phyloP scores from a whole-genome alignment of 2,797 vertebrate species.

The Falco rusticolus region DNA sequence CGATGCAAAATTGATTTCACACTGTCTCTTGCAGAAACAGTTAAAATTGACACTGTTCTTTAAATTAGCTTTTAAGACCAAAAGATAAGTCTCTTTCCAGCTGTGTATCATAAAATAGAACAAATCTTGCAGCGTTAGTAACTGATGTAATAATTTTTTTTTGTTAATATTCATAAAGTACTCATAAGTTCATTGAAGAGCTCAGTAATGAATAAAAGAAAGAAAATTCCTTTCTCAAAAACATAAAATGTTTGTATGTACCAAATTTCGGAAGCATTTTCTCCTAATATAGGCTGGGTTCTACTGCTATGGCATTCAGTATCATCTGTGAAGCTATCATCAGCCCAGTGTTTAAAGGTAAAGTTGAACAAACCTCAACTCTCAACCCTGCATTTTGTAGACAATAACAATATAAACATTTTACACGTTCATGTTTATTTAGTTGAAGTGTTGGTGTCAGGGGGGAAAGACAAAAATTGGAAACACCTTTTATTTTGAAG shows the following conservation, averaged over 20 bases:
- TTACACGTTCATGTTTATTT: background rate
- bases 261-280: background rate
- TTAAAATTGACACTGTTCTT: background rate
- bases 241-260: background rate
- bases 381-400: background rate
- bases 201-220: background rate
- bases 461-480: background rate
- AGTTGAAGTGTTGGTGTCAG: rapidly evolving
- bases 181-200: background rate
- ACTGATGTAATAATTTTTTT: background rate
- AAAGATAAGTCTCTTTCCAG: background rate
- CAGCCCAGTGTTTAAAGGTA: background rate
- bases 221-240: background rate
- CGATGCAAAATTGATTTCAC: background rate
- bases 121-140: rapidly evolving
- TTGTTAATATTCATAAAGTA: background rate
- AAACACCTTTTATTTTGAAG: background rate
- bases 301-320: background rate
- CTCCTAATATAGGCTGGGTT: background rate
- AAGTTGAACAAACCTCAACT: background rate
- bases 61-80: background rate
- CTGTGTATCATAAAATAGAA: background rate
- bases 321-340: background rate
- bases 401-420: background rate
- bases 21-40: background rate